Evolutionary conservation across 2,888 invertebrate species (phyloP), one percentile per base, ranked within the genome.

Genomic region (Bhutanitis thaidina): DNA sequence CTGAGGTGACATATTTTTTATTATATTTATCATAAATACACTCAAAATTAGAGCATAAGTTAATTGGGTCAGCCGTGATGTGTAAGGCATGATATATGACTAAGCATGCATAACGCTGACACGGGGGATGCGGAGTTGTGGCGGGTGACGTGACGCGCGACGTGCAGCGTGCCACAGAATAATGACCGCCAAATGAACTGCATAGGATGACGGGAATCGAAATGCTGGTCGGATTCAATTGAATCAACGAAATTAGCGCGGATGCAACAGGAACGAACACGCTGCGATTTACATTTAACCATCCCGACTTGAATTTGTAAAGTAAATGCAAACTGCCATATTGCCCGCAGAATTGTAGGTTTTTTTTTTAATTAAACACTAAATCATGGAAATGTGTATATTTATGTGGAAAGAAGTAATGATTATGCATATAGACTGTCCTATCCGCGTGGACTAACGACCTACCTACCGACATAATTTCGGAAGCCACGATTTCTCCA

Each of bases 111-210:
- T 47, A 25, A 34, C 20, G 32, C 52, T 15, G 38, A 30, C 41
- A 25, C 45, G 36, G 7, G 51, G 35, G 40, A 37, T 30, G 13
- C 12, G 30, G 20, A 43, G 5, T 15, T n/a, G 25, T 1, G 20
- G 14, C 30, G 30, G 30, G 14, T 41, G 52, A 52, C 52, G 52
- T 41, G 37, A 12, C 15, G 36, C 12, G 30, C 30, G 30, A 13
- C 45, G 40, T 34, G 58, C 56, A 58, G 69, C 78, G 77, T 79
- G 82, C 67, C 60, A 58, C 62, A 59, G 77, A 77, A 82, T 82
- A 82, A 82, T 80, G 74, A 67, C 71, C 66, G 65, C 61, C 70
- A 77, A 80, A 80, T 82, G 80, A 79, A 79, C 70, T 67, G 52
- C 51, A 61, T 61, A 61, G 67, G 64, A 69, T 70, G 71, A 34